Percentiles rank a stretch among this genome's conserved stretches.
These are phyloP conservation scores for Turnix velox DNA, from an alignment of 2,113 vertebrate genomes.

Conservation along the genomic window DNA sequence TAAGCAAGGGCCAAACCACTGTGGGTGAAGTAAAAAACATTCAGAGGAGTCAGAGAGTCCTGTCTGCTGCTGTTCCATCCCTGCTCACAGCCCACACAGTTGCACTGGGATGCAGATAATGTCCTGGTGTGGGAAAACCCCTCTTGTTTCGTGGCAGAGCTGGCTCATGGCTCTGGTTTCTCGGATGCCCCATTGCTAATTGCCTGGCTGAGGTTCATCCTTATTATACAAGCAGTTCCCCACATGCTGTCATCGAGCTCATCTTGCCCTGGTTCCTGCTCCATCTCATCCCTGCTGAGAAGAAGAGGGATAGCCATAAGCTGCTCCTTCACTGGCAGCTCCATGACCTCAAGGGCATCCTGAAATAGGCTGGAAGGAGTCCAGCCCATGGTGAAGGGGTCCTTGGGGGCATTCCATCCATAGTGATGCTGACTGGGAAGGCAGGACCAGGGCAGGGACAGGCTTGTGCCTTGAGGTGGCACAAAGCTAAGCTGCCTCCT, in stretches of 20 bases:
- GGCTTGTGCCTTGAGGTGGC: accelerated
- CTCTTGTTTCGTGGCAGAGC: neutral
- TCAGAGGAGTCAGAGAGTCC: neutral
- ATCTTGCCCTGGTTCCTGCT: accelerated
- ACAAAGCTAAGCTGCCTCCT: neutral
- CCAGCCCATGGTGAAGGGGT: accelerated
- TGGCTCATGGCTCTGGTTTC: neutral
- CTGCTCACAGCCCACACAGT: neutral
- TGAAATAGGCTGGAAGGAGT: accelerated
- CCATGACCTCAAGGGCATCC: neutral
- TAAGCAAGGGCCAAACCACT: neutral
- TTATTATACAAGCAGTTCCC: accelerated
- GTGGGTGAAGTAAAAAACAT: neutral
- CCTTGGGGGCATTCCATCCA: accelerated
- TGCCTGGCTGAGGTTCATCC: neutral
- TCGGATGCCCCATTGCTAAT: accelerated
- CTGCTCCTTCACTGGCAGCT: neutral
- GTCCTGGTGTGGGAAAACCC: neutral
- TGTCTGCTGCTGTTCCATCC: neutral
- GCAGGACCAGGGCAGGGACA: neutral
- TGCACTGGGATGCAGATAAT: accelerated
- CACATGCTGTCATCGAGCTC: accelerated
- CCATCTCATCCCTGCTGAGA: neutral
- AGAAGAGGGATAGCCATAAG: neutral
- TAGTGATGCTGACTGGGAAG: accelerated